Evolutionary conservation across 2,888 invertebrate species (phyloP).

Genomic region (Drosophila mimetica): DNA sequence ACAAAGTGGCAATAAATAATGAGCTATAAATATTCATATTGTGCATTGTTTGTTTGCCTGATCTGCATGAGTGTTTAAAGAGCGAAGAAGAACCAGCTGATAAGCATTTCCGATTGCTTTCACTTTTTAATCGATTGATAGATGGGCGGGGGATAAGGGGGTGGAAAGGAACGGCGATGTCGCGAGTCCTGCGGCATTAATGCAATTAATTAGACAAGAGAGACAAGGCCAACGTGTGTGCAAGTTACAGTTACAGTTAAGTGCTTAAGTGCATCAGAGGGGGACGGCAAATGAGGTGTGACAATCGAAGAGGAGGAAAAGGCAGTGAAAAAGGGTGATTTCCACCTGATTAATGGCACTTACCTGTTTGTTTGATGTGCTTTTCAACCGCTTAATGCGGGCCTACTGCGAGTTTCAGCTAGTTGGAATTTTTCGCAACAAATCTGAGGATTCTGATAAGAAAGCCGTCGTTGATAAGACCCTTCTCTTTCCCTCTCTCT

Average conservation of each 20-base stretch:
- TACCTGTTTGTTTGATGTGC: conserved; percentile 27
- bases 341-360: conserved; percentile 3
- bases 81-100: conserved; percentile 19
- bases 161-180: not conserved
- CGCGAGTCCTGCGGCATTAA: conserved; percentile 58
- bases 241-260: conserved; percentile 62
- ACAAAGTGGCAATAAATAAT: conserved; percentile 24
- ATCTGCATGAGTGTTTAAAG: conserved; percentile 6
- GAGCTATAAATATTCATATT: conserved; percentile 41
- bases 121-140: conserved; percentile 24
- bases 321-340: conserved; percentile 22
- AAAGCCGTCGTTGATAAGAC: conserved; percentile 42
- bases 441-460: conserved; percentile 63
- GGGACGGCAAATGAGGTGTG: conserved; percentile 68
- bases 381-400: conserved; percentile 4
- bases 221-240: conserved; percentile 53
- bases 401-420: conserved; percentile 26
- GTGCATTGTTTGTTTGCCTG: conserved; percentile 19
- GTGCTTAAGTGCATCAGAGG: conserved; percentile 51
- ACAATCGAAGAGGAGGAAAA: conserved; percentile 58
- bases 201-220: conserved; percentile 59
- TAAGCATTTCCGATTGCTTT: conserved; percentile 32
- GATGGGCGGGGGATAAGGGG: not conserved
- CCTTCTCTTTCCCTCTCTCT: conserved; percentile 13
- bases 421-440: conserved; percentile 46